Evolutionary conservation across 1,140 invertebrate species (phyloP), one percentile per base, ranked within the genome.

Genomic region (Oncopodura yosiiana): DNA sequence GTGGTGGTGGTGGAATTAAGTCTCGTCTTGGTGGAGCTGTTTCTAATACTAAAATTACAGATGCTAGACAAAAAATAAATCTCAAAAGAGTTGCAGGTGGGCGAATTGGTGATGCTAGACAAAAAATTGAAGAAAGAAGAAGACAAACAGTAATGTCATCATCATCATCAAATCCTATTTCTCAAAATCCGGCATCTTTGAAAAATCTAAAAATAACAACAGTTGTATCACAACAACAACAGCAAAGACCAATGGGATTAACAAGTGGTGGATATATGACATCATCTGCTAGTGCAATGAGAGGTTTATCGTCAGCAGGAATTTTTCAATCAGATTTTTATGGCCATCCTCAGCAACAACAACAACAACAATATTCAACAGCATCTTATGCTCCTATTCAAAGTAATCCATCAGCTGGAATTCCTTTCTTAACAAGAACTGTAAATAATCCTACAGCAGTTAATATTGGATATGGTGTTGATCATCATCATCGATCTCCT

Each of bases 1-100:
- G 14, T 16, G 21, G 46, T 37, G 21, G 46, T 23, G 26, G 32
- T 37, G 14, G 6, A 14, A 34, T 49, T 16, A 16, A 23, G 38
- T 30, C 27, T 3, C 19, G 46, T 11, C 34, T 49, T 26, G 46
- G 46, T 19, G 44, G 44, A 18, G 38, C 18, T 14, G 23, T 21
- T 27, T 30, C n/a, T n/a, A n/a, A n/a, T n/a, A n/a, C n/a, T n/a
- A n/a, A 24, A 37, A 27, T 60, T 21, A 23, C 27, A n/a, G 58
- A 60, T 50, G 58, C 58, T 5, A 27, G 58, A 32, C 44, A 60
- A 32, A 60, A 60, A 34, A 60, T 60, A 1, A 55, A 56, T 49
- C 49, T 60, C 29, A 60, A 56, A 36, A 41, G 58, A 16, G 49
- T 60, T 14, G 21, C 48, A 12, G 46, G 48, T 3, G 58, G 58